Conservation (phyloP, 2,888 invertebrate genomes). For the Drosophila antonietae region DNA sequence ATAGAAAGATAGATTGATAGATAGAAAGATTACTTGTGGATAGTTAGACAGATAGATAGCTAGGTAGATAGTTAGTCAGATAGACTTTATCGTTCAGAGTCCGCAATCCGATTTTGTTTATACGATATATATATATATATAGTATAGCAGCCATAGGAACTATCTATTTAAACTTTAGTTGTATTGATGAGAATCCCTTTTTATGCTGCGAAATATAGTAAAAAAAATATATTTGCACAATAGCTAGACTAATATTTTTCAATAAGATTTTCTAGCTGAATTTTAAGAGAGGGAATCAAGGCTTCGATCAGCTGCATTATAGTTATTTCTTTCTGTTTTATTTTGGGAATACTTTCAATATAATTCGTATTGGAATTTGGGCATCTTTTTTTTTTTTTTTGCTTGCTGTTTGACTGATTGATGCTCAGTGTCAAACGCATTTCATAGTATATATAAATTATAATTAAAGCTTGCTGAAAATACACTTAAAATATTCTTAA, state of each 20-base stretch:
- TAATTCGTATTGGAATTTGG: conserved; percentile 4
- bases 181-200: too few relatives aligned
- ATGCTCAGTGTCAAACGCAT: neutral
- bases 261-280: neutral
- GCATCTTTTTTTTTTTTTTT: neutral
- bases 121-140: too few relatives aligned
- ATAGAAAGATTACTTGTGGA: too few relatives aligned
- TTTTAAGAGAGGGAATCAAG: neutral
- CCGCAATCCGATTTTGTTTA: too few relatives aligned
- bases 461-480: neutral
- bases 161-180: too few relatives aligned
- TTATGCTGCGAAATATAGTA: too few relatives aligned
- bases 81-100: neutral
- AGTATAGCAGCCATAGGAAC: too few relatives aligned
- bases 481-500: neutral
- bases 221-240: too few relatives aligned
- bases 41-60: neutral
- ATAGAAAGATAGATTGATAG: too few relatives aligned
- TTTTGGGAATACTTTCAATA: neutral
- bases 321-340: neutral
- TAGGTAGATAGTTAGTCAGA: neutral
- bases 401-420: neutral
- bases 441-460: neutral
- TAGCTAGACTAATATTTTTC: too few relatives aligned
- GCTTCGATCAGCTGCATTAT: neutral